Evolutionary conservation across 1,140 invertebrate species (phyloP), one percentile per base, ranked within the genome.

Genomic region (Caenorhabditis inopinata): DNA sequence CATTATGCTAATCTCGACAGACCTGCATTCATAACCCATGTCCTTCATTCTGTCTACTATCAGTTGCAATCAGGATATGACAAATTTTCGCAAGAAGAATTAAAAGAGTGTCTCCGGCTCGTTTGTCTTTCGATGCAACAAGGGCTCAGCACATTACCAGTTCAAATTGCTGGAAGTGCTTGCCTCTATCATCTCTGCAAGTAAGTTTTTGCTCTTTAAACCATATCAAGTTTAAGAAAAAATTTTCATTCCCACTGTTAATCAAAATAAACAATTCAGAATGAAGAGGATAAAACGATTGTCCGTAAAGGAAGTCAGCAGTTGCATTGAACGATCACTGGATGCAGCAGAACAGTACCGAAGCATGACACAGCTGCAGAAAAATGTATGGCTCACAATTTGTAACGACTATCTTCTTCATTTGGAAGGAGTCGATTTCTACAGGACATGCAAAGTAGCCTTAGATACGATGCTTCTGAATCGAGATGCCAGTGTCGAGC

Each of bases 101-200:
- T 82, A 2, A 82, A 47, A 35, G 75, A 80, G 32, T 82, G 78
- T 62, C n/a, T 45, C 6, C 35, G 76, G 42, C 35, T 84, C 32
- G 83, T 81, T 73, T 93, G 90, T 87, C 93, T 75, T 92, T 94
- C n/a, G 86, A 94, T 94, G 93, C 91, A 91, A 85, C 89, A 89
- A 25, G 92, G 94, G 89, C 91, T 91, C 4, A 91, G 91, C 68
- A 90, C 92, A 75, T 91, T 93, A 79, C 91, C 91, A 27, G 92
- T 94, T 47, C 93, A 94, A 89, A 93, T 94, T 91, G 93, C 93
- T 47, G 93, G 92, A 9, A 94, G 93, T 35, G 93, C 93, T 27
- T 94, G 93, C 87, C 89, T 94, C 21, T 94, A 94, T 86, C 94
- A 94, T 89, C 90, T 94, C 21, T 93, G 93, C 0, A 92, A 81